These are phyloP conservation scores for Melanostigma gelatinosum DNA, from an alignment of 2,113 vertebrate genomes.

Conservation along the genomic window DNA sequence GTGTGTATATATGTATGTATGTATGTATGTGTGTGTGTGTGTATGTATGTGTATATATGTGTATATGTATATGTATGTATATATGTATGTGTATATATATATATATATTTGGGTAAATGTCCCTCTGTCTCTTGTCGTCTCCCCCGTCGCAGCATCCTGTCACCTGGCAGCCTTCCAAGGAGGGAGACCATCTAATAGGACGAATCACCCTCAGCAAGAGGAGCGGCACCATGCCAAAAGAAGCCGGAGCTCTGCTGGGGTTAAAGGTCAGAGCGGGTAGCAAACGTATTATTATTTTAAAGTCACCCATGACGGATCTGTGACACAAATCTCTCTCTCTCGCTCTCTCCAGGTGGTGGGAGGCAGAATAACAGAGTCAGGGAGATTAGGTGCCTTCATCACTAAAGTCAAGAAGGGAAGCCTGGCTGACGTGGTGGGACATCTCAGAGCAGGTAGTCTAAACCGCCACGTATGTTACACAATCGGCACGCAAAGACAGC, in stretches of 20 bases:
- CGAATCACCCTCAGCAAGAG: constrained; percentile 97
- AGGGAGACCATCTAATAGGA: constrained; percentile 97
- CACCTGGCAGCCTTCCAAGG: constrained; percentile 99
- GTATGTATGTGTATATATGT: no score
- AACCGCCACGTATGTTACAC: neutral
- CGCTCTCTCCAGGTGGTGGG: constrained; percentile 89
- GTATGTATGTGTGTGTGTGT: no score
- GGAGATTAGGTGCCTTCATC: constrained; percentile 99
- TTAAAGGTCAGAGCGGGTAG: constrained; percentile 86
- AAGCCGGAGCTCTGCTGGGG: constrained; percentile 95
- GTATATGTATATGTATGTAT: neutral
- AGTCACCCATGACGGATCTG: neutral
- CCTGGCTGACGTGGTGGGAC: constrained; percentile 96
- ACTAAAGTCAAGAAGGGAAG: constrained; percentile 99
- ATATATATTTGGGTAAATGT: no score
- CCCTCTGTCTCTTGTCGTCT: neutral
- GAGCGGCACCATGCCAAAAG: constrained; percentile 95
- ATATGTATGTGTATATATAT: no score
- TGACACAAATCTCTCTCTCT: constrained; percentile 65
- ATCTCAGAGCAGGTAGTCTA: constrained; percentile 93
- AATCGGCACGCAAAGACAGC: neutral
- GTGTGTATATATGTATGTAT: neutral
- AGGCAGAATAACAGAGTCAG: constrained; percentile 96
- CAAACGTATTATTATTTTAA: neutral
- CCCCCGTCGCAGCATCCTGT: constrained; percentile 89